Evolutionary conservation across 1,140 invertebrate species (phyloP).

Genomic region (Trachymyrmex septentrionalis): DNA sequence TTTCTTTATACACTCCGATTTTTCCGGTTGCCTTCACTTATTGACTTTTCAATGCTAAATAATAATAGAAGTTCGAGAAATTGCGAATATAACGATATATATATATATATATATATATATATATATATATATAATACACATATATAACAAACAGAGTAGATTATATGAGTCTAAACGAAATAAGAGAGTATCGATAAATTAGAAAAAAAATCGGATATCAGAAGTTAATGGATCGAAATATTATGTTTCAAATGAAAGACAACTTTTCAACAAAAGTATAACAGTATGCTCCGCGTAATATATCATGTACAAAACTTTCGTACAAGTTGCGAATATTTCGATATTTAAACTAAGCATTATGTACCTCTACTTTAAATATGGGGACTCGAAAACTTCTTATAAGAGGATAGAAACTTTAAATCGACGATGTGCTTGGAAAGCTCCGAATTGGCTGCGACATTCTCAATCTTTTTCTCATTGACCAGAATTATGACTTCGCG

Average conservation of each 20-base stretch:
- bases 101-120: too few relatives aligned
- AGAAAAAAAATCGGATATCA: neutral
- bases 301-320: slow-evolving; percentile 18
- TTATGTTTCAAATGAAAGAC: neutral
- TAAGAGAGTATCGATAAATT: neutral
- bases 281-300: neutral
- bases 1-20: neutral
- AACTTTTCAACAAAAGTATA: neutral
- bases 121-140: too few relatives aligned
- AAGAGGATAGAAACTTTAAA: slow-evolving; percentile 46
- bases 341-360: slow-evolving; percentile 44
- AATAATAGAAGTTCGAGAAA: neutral
- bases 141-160: neutral
- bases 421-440: slow-evolving; percentile 1
- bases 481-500: neutral
- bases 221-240: slow-evolving; percentile 7
- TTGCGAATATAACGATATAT: neutral
- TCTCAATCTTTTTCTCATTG: slow-evolving; percentile 21
- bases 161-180: neutral
- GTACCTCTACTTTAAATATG: slow-evolving; percentile 23
- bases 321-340: neutral
- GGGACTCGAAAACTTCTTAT: slow-evolving; percentile 30
- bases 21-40: neutral
- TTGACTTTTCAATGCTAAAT: neutral
- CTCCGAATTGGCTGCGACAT: slow-evolving; percentile 8